These are phyloP conservation scores for Ypsolopha scabrella DNA, from an alignment of 2,888 invertebrate genomes.

Conservation along the genomic window DNA sequence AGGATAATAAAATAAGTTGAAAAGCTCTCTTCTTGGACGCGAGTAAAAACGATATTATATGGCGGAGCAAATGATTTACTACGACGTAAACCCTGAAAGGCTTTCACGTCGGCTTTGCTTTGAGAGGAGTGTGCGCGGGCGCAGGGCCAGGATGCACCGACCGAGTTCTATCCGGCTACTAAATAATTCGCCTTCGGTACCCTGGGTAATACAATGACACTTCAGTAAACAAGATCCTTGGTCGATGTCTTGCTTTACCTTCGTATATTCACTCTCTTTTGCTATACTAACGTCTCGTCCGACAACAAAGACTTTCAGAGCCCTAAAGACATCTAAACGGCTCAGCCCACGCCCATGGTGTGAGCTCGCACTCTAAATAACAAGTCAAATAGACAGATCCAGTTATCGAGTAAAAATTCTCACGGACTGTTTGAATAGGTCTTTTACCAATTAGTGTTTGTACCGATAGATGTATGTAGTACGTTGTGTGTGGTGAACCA, in stretches of 20 bases:
- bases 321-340: background rate
- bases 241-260: too few species aligned
- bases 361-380: conserved; percentile 61
- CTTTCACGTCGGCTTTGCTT: conserved; percentile 18
- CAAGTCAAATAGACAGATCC: conserved; percentile 63
- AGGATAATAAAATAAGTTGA: conserved; percentile 5
- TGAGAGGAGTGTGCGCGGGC: conserved; percentile 2
- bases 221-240: too few species aligned
- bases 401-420: conserved; percentile 66
- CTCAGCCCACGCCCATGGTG: conserved; percentile 45
- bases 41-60: conserved; percentile 11
- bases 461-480: conserved; percentile 48
- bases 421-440: conserved; percentile 65
- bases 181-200: too few species aligned
- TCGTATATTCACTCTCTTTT: too few species aligned
- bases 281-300: background rate
- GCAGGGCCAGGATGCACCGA: background rate
- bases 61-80: conserved; percentile 20
- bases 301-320: background rate
- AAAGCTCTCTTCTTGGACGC: conserved; percentile 5
- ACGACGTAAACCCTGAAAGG: conserved; percentile 20
- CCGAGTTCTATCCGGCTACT: too few species aligned
- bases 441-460: conserved; percentile 69
- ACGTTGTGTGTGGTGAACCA: background rate
- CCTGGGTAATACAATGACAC: too few species aligned